Conservation (phyloP, 2,113 vertebrate species). For the Pelodiscus sinensis region DNA sequence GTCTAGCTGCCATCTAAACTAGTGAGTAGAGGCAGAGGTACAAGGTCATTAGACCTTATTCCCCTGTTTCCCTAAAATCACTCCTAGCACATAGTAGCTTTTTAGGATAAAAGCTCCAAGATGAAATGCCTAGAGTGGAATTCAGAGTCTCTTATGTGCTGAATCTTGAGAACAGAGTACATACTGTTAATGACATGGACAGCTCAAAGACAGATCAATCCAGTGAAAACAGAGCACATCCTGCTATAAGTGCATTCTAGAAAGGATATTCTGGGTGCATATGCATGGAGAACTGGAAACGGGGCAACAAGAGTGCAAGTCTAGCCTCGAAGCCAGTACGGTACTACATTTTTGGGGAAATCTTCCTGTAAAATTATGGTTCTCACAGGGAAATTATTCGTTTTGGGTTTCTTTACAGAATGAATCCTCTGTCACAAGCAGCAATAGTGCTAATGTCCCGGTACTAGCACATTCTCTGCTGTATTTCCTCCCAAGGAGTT, state of each 20-base stretch:
- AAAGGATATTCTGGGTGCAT: background rate
- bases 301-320: background rate
- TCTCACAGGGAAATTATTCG: background rate
- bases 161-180: background rate
- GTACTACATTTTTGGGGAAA: background rate
- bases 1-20: background rate
- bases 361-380: background rate
- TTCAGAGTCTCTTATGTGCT: background rate
- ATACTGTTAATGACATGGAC: background rate
- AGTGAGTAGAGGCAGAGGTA: background rate
- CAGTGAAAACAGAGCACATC: background rate
- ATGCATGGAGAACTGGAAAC: background rate
- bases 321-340: background rate
- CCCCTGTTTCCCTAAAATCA: background rate
- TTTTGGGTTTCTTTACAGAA: slow-evolving; percentile 59
- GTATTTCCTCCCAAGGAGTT: background rate
- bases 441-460: slow-evolving; percentile 44
- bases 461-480: slow-evolving; percentile 25
- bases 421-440: slow-evolving; percentile 44
- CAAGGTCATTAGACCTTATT: background rate
- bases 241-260: background rate
- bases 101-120: background rate
- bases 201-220: background rate
- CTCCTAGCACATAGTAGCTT: background rate
- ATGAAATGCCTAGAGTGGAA: background rate